Evolutionary conservation across 2,797 vertebrate species (phyloP), one percentile per base, ranked within the genome.

Genomic region (Lycodopsis pacificus): DNA sequence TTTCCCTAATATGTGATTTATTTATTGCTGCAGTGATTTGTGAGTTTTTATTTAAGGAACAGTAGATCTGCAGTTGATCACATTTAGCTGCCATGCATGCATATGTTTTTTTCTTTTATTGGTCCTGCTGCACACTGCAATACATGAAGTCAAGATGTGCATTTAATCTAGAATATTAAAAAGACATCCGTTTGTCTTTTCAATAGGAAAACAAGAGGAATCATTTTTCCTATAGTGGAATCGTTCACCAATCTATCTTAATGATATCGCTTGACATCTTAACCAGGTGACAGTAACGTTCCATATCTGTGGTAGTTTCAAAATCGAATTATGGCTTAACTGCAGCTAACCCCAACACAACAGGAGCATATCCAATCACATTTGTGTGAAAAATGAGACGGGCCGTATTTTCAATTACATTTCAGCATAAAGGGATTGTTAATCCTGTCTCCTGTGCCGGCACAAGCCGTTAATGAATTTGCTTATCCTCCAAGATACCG

Each of bases 351-450:
- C 91, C 83, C 86, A 82, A 88, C 89, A 92, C 89, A 90, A 92
- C 90, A 85, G 92, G 89, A 92, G 92, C 87, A 84, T 90, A 84
- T 92, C 93, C 92, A 95, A 95, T 95, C 94, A 88, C 92, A 94
- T 95, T 95, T 92, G 86, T 89, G 91, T 91, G 91, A 94, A 93
- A 92, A 93, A 95, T 93, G 91, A 92, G 91, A 92, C 80, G 3
- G 85, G 86, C 91, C 89, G 84, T 92, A 87, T 93, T 93, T 94
- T 94, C 93, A 95, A 95, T 95, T 95, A 94, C 92, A 94, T 95
- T 92, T 91, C 80, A 77, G 91, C 91, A 93, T 94, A 94, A 94
- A 95, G 87, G 93, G 92, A 95, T 94, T 94, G 91, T 93, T 95
- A 94, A 95, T 95, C 94, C 94, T 72, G 90, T 83, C 87, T 93